Percentiles rank a stretch among this genome's conserved stretches.
Conservation (phyloP, 1,140 invertebrate species). For the Hypsibius dujardini region DNA sequence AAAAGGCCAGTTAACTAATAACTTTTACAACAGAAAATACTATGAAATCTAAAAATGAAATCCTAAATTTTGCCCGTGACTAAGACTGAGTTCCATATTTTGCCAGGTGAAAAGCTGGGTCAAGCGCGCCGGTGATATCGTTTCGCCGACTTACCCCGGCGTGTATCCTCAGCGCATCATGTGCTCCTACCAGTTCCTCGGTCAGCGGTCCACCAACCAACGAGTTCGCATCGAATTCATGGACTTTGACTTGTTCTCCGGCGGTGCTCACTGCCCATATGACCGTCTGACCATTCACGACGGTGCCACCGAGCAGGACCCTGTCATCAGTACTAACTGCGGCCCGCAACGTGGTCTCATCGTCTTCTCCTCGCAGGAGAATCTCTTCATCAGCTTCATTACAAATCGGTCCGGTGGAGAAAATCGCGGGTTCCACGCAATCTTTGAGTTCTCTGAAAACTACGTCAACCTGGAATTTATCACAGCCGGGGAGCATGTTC, state of each 20-base stretch:
- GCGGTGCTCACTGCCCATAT: slow-evolving; percentile 94
- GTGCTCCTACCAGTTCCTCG: slow-evolving; percentile 75
- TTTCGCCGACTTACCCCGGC: slow-evolving; percentile 95
- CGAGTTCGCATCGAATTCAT: slow-evolving; percentile 85
- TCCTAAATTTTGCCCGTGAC: no score
- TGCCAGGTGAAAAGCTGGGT: slow-evolving; percentile 12
- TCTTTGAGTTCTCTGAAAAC: slow-evolving; percentile 86
- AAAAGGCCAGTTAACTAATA: no score
- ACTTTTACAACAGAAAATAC: no score
- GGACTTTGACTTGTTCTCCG: slow-evolving; percentile 96
- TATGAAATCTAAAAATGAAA: no score
- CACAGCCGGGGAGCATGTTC: slow-evolving; percentile 68
- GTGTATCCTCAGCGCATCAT: slow-evolving; percentile 87
- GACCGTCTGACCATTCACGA: slow-evolving; percentile 93
- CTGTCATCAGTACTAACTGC: slow-evolving; percentile 89
- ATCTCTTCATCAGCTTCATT: slow-evolving; percentile 69
- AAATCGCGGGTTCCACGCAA: slow-evolving; percentile 82
- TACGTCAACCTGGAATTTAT: slow-evolving; percentile 67
- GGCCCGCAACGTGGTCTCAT: slow-evolving; percentile 88
- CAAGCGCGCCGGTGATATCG: slow-evolving; percentile 62
- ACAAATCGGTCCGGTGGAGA: slow-evolving; percentile 73
- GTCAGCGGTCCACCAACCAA: slow-evolving; percentile 65
- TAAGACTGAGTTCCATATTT: no score
- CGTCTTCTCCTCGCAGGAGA: slow-evolving; percentile 74
- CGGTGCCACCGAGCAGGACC: slow-evolving; percentile 59